These are phyloP conservation scores for Emydura subglobosa DNA, from an alignment of 2,113 vertebrate species.

Conservation along the genomic window DNA sequence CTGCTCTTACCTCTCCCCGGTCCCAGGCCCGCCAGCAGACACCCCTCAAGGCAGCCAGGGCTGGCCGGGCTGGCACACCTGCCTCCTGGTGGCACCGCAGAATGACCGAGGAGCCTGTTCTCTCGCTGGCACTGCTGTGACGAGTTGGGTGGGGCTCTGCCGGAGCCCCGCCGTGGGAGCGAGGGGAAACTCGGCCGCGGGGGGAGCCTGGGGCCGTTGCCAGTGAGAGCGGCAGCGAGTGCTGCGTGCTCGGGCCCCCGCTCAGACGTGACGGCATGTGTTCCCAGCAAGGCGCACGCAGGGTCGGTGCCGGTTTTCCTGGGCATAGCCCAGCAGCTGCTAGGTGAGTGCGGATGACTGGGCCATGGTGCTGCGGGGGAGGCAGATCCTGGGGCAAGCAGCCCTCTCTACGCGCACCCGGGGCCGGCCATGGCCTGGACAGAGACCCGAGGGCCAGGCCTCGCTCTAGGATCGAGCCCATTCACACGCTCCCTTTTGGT, in stretches of 20 bases:
- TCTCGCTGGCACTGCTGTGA: too few relatives aligned
- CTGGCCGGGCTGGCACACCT: too few relatives aligned
- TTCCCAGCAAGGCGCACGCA: background rate
- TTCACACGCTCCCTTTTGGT: background rate
- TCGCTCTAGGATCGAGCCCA: background rate
- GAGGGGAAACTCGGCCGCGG: too few relatives aligned
- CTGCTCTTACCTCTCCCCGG: too few relatives aligned
- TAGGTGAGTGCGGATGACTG: background rate
- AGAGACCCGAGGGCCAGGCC: background rate
- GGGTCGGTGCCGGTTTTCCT: background rate
- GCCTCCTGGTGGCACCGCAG: too few relatives aligned
- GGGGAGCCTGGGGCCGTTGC: too few relatives aligned
- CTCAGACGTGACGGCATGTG: background rate
- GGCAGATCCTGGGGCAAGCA: background rate
- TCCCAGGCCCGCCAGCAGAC: too few relatives aligned
- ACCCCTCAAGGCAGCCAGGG: too few relatives aligned
- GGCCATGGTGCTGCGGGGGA: background rate
- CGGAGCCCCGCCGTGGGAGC: too few relatives aligned
- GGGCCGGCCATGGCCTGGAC: background rate
- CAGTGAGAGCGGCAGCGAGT: background rate
- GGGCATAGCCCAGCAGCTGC: background rate
- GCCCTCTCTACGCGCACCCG: rapidly evolving
- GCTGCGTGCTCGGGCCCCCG: too few relatives aligned
- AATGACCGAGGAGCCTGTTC: too few relatives aligned
- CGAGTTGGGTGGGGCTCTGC: too few relatives aligned